These are phyloP conservation scores for Pogonomyrmex californicus DNA, from an alignment of 1,140 invertebrate species.

Conservation along the genomic window DNA sequence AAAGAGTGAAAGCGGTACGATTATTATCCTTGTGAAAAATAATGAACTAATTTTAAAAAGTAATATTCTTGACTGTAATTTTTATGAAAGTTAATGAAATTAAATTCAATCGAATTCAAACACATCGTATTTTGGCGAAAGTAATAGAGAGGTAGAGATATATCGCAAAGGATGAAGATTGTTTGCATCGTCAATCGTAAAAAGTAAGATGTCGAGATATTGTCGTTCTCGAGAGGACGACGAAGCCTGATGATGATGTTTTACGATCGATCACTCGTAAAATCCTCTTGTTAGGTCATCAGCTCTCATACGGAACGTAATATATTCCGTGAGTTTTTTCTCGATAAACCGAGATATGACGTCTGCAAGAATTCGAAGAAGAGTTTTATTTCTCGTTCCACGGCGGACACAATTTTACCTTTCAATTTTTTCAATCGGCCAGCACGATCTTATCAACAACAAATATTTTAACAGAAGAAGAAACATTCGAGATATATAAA, in stretches of 20 bases:
- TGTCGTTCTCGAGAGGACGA: not conserved
- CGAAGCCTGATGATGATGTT: conserved; percentile 16
- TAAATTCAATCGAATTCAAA: conserved; percentile 31
- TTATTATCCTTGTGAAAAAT: not conserved
- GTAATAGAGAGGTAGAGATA: not conserved
- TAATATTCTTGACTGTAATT: not conserved
- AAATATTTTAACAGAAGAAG: conserved; percentile 28
- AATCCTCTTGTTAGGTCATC: conserved; percentile 29
- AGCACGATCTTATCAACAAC: not conserved
- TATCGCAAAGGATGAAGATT: not conserved
- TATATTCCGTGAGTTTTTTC: conserved; percentile 15
- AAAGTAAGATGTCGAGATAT: conserved; percentile 43
- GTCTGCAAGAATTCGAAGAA: not conserved
- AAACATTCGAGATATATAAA: conserved; percentile 54
- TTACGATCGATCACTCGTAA: conserved; percentile 67
- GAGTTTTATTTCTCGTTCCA: conserved; percentile 5
- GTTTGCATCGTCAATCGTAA: conserved; percentile 51
- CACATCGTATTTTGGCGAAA: not conserved
- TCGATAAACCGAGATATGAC: conserved; percentile 5
- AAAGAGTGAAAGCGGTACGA: not conserved
- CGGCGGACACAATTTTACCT: not conserved
- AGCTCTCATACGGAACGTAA: not conserved
- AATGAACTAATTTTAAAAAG: not conserved
- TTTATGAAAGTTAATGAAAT: not conserved
- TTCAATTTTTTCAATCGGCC: not conserved